Evolutionary conservation across 2,113 vertebrate genomes (phyloP).

Genomic region (Myiagra hebetior): DNA sequence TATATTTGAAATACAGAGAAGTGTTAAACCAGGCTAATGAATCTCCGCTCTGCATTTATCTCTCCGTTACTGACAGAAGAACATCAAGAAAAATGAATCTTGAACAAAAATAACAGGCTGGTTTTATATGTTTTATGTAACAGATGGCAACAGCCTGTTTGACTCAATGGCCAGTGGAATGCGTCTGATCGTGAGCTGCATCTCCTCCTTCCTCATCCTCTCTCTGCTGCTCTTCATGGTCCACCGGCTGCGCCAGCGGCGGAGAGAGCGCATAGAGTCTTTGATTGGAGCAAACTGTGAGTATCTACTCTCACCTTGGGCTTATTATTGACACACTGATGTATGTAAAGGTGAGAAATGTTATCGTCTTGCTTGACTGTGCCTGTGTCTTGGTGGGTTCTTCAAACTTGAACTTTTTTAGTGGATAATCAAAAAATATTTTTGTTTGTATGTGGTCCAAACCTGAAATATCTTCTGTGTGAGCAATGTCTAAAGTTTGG

Average conservation of each 20-base stretch:
- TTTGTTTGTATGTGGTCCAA: background rate
- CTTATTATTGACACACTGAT: rapidly evolving
- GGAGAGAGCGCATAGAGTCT: slow-evolving; percentile 94
- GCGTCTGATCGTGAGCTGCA: slow-evolving; percentile 96
- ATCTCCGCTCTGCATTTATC: background rate
- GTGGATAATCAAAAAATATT: background rate
- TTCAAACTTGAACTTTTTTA: background rate
- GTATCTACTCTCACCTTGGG: background rate
- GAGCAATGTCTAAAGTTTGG: background rate
- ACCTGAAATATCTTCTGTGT: background rate
- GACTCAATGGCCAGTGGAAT: slow-evolving; percentile 98
- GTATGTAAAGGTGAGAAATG: background rate
- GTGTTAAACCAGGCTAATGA: background rate
- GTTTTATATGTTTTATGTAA: background rate
- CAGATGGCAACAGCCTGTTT: slow-evolving; percentile 94
- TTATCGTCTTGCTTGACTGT: background rate
- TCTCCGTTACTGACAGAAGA: background rate
- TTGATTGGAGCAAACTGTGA: slow-evolving; percentile 94
- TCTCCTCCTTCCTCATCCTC: slow-evolving; percentile 98
- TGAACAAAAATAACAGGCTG: background rate
- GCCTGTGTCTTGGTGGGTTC: background rate
- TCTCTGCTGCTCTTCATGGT: slow-evolving; percentile 99
- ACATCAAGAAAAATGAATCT: background rate
- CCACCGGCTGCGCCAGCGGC: slow-evolving; percentile 90
- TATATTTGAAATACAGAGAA: background rate